Evolutionary conservation across 1,140 invertebrate species (phyloP), one percentile per base, ranked within the genome.

Genomic region (Zaprionus lachaisei): DNA sequence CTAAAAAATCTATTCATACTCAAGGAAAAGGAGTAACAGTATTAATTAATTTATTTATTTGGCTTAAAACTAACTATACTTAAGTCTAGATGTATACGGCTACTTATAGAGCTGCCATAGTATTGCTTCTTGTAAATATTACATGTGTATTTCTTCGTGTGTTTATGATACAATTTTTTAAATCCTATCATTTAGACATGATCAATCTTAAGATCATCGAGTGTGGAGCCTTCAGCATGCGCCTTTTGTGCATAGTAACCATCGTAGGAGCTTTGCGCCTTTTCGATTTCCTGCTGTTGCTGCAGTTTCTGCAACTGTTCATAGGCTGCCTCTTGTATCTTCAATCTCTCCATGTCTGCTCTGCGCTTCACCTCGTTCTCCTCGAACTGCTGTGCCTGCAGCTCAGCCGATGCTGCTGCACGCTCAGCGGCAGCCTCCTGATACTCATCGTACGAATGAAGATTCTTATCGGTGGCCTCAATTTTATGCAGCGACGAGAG

Each of bases 321-420:
- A 22, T 83, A 80, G n/a, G 91, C 91, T 4, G 89, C 87, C 31
- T 89, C 91, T 58, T 91, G 84, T 4, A 92, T 82, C 34, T 85
- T 89, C 6, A 61, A 72, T 6, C 91, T 82, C 26, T 92, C 87
- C 57, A 83, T 76, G 5, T 91, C 82, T 1, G 83, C 89, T 15
- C 64, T 67, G 0, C 79, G 82, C 44, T 90, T 91, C 5, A 75
- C 51, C 24, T 89, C 87, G 28, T 87, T 84, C 65, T 92, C 89
- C 47, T 92, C 87, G 14, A 72, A 73, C 51, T 92, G 87, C 34
- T 92, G 91, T 2, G 85, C 78, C 49, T 90, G 90, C 2, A 92
- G 66, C 22, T 92, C 91, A 0, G 90, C 91, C 3, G 78, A 80
- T 0, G 91, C 91, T 7, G 86, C 85, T 34, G 85, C 85, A 2